These are phyloP conservation scores for Nephrotoma appendiculata DNA, from an alignment of 2,888 invertebrate species.

Conservation along the genomic window DNA sequence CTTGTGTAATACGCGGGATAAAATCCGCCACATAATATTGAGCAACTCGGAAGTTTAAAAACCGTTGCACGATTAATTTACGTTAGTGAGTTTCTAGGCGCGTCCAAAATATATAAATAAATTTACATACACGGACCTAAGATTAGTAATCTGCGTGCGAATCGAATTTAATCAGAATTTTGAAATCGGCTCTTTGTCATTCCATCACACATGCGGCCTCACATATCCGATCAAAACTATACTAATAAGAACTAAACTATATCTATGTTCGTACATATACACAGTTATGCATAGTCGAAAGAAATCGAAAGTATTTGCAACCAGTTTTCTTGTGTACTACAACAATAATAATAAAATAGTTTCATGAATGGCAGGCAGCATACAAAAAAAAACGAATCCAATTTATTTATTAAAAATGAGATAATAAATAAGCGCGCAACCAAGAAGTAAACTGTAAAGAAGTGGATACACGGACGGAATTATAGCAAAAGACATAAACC, in stretches of 20 bases:
- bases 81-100: background rate
- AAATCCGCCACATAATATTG: background rate
- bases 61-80: no score
- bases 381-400: background rate
- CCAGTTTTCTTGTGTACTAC: background rate
- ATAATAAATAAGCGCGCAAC: background rate
- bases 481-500: background rate
- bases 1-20: background rate
- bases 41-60: background rate
- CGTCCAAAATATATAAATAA: background rate
- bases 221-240: background rate
- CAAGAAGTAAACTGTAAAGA: background rate
- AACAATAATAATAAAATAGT: background rate
- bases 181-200: background rate
- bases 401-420: background rate
- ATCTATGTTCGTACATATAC: background rate
- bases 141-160: background rate
- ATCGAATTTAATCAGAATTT: background rate
- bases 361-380: background rate
- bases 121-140: background rate
- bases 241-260: no score
- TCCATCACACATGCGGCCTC: background rate
- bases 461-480: background rate
- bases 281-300: background rate
- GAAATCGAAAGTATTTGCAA: background rate